Conservation (phyloP, 2,888 invertebrate species). For the Apamea anceps region DNA sequence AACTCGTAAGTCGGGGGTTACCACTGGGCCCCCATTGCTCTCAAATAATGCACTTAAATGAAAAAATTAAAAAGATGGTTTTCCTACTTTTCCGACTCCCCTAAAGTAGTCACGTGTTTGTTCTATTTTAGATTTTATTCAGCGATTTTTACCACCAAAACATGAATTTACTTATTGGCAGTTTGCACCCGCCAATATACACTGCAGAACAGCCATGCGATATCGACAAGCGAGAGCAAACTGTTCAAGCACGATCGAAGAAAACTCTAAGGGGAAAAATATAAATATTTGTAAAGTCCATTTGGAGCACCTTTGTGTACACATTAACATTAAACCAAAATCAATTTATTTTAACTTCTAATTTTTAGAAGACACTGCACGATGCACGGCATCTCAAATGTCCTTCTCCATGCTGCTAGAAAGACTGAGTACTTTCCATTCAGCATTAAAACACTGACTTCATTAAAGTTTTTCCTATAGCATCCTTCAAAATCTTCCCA, state of each 20-base stretch:
- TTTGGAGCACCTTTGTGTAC: constrained; percentile 7
- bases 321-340: not conserved
- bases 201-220: not conserved
- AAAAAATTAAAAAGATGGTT: not conserved
- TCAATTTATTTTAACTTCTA: not conserved
- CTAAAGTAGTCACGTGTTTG: not conserved
- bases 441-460: not conserved
- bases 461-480: not conserved
- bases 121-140: constrained; percentile 2
- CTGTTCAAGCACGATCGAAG: not conserved
- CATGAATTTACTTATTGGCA: not conserved
- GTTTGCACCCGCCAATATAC: not conserved
- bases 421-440: not conserved
- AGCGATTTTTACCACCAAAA: not conserved
- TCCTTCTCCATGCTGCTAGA: not conserved
- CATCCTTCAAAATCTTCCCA: not conserved
- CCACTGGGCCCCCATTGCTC: too few relatives aligned
- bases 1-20: too few relatives aligned
- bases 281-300: constrained; percentile 16
- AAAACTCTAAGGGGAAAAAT: not conserved
- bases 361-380: not conserved
- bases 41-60: too few relatives aligned
- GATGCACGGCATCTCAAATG: not conserved
- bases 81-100: not conserved
- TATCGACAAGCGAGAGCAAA: not conserved